Evolutionary conservation across 2,888 invertebrate genomes (phyloP).

Genomic region (Zhengitettix transpicula): DNA sequence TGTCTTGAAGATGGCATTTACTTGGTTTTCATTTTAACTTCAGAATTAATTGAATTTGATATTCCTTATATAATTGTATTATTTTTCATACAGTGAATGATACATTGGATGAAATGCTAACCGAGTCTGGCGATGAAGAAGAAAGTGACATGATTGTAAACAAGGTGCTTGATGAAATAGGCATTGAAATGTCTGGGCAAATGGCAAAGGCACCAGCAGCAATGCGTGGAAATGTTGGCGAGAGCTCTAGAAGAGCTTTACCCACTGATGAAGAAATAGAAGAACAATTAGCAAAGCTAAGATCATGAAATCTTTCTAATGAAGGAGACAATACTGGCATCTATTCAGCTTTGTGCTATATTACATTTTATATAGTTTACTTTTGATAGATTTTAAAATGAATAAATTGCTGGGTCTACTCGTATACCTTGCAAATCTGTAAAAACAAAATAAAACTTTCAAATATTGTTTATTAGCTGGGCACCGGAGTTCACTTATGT

Average conservation of each 20-base stretch:
- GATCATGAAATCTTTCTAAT: background rate
- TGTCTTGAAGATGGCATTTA: too few species aligned
- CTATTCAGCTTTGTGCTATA: too few species aligned
- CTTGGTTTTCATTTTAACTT: too few species aligned
- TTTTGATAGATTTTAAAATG: too few species aligned
- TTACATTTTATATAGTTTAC: too few species aligned
- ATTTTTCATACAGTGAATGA: slow-evolving; percentile 61
- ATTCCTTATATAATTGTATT: background rate
- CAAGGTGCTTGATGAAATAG: slow-evolving; percentile 89
- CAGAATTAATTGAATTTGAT: too few species aligned
- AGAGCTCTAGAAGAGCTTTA: slow-evolving; percentile 26
- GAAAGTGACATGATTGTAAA: slow-evolving; percentile 77
- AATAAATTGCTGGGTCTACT: too few species aligned
- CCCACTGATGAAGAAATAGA: slow-evolving; percentile 53
- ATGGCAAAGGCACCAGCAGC: slow-evolving; percentile 22
- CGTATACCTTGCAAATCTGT: too few species aligned
- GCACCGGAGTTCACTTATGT: too few species aligned
- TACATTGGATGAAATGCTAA: slow-evolving; percentile 73
- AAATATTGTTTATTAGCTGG: too few species aligned
- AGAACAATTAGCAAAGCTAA: slow-evolving; percentile 48
- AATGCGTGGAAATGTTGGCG: slow-evolving; percentile 4
- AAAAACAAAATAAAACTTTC: too few species aligned
- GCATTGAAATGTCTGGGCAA: slow-evolving; percentile 84
- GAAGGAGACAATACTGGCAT: background rate
- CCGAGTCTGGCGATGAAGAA: slow-evolving; percentile 79